Conservation (phyloP, 2,888 invertebrate species). For the Drosophila buzzatii region DNA sequence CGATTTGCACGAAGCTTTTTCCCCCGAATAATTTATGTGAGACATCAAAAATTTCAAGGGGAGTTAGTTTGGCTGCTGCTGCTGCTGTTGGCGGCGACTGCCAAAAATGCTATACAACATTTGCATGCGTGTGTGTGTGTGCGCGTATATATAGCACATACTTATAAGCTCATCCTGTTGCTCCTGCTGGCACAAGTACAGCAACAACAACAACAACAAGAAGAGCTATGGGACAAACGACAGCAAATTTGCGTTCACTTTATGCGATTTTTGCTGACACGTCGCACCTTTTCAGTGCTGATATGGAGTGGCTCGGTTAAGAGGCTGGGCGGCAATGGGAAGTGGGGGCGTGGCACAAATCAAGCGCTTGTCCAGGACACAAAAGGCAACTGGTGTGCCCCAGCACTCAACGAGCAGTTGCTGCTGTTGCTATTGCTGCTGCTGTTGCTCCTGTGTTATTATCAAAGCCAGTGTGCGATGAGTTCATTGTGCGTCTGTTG, state of each 20-base stretch:
- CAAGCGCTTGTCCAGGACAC: constrained; percentile 43
- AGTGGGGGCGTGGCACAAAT: constrained; percentile 5
- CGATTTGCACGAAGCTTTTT: constrained; percentile 62
- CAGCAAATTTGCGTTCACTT: constrained; percentile 69
- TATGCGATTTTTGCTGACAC: constrained; percentile 75
- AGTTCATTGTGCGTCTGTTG: constrained; percentile 74
- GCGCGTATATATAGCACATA: constrained; percentile 9
- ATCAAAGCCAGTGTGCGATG: constrained; percentile 52
- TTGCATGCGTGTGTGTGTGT: constrained; percentile 7
- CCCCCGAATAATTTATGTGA: constrained; percentile 67
- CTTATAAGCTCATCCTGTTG: constrained; percentile 44
- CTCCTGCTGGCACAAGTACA: constrained; percentile 27
- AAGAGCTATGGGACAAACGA: constrained; percentile 14
- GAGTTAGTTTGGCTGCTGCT: constrained; percentile 6
- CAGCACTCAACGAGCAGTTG: constrained; percentile 38
- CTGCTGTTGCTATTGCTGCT: constrained; percentile 1
- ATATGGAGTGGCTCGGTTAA: neutral
- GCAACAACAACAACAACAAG: constrained; percentile 43
- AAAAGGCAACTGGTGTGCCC: constrained; percentile 63
- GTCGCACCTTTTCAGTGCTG: constrained; percentile 64
- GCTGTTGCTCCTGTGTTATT: constrained; percentile 37
- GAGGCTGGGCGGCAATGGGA: neutral
- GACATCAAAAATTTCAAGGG: constrained; percentile 68
- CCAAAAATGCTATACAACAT: constrained; percentile 33
- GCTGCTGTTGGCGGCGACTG: constrained; percentile 35